phyloP scores from a whole-genome alignment of 2,113 vertebrate genomes.

The Camelus dromedarius region DNA sequence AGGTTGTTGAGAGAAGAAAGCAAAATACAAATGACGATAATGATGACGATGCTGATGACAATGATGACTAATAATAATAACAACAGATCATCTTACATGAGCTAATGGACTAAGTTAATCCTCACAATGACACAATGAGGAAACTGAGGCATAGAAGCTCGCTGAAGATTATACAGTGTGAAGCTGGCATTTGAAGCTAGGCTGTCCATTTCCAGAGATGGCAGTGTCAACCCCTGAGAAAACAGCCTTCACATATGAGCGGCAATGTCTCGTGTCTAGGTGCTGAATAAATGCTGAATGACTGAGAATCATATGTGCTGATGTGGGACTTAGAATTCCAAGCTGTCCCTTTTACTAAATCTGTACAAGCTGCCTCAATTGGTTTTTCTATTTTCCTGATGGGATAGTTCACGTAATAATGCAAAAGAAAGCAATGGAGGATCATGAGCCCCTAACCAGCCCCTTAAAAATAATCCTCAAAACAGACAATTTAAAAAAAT shows the following conservation, averaged over 20 bases:
- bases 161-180: background rate
- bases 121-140: background rate
- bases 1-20: background rate
- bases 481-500: background rate
- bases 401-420: background rate
- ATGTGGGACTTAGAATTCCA: background rate
- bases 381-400: background rate
- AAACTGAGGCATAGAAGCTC: constrained; percentile 11
- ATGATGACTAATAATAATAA: background rate
- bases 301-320: background rate
- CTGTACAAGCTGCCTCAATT: background rate
- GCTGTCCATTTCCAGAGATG: background rate
- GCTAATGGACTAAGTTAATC: background rate
- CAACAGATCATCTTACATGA: background rate
- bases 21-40: background rate
- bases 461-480: background rate
- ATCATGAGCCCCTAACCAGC: background rate
- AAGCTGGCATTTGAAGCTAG: background rate
- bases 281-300: background rate
- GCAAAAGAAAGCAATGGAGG: background rate
- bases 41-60: background rate
- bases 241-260: background rate
- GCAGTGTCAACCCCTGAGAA: background rate
- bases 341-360: background rate
- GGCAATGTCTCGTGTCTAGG: background rate